Conservation (phyloP, 1,140 invertebrate genomes). For the Delia radicum region DNA sequence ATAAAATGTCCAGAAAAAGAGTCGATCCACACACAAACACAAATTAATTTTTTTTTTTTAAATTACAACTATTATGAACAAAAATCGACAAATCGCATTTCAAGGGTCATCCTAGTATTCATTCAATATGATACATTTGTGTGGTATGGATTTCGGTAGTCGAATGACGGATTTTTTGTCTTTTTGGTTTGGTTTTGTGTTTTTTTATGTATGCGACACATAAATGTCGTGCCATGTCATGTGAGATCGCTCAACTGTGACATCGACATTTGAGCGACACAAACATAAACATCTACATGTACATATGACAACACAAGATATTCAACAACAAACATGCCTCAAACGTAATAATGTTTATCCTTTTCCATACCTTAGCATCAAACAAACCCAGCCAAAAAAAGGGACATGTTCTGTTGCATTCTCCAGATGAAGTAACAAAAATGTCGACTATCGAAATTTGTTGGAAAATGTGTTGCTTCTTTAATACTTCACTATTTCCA, state of each 20-base stretch:
- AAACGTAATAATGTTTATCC: not conserved
- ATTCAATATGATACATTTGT: too few species aligned
- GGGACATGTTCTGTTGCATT: not conserved
- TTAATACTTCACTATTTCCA: not conserved
- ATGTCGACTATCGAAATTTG: not conserved
- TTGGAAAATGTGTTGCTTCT: not conserved
- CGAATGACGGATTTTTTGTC: too few species aligned
- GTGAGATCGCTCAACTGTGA: not conserved
- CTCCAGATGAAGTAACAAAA: not conserved
- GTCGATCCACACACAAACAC: too few species aligned
- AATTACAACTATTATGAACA: too few species aligned
- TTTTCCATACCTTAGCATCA: not conserved
- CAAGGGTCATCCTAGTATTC: too few species aligned
- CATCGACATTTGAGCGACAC: not conserved
- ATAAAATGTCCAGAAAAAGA: too few species aligned
- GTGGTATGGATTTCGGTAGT: not conserved
- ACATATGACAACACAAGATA: not conserved
- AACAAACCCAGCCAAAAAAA: not conserved
- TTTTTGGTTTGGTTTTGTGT: not conserved
- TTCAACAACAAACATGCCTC: not conserved
- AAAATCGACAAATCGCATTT: too few species aligned
- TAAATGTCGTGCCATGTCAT: constrained; percentile 1
- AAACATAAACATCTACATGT: not conserved
- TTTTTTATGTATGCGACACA: not conserved
- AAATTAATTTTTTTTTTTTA: too few species aligned